phyloP scores from a whole-genome alignment of 2,113 vertebrate genomes.

The Chauna torquata region DNA sequence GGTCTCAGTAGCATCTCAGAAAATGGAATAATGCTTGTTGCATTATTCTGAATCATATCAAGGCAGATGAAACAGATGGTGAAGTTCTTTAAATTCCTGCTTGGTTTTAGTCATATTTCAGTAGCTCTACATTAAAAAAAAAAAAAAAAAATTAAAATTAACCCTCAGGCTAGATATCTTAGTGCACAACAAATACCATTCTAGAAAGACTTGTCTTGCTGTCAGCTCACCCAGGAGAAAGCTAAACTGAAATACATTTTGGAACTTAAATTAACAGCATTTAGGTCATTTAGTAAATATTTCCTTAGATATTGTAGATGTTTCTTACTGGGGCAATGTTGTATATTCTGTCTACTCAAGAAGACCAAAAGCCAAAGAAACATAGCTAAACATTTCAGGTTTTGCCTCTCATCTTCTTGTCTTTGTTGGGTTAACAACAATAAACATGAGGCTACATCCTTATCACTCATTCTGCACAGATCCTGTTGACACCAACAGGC shows the following conservation, averaged over 20 bases:
- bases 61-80: background rate
- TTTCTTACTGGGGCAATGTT: background rate
- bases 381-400: background rate
- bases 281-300: background rate
- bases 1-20: background rate
- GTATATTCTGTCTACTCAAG: background rate
- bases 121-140: background rate
- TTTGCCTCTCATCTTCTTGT: background rate
- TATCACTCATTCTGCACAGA: background rate
- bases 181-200: background rate
- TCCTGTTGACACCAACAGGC: background rate
- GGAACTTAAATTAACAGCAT: background rate
- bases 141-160: background rate
- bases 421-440: background rate
- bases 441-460: background rate
- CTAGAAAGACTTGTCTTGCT: background rate
- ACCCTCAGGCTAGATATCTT: background rate
- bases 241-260: background rate
- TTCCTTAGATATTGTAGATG: background rate
- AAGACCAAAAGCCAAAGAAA: background rate
- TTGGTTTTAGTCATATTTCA: background rate
- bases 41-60: background rate
- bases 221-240: background rate
- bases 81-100: background rate
- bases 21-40: background rate